phyloP scores from a whole-genome alignment of 2,888 invertebrate genomes.

The Amphipoea oculea region DNA sequence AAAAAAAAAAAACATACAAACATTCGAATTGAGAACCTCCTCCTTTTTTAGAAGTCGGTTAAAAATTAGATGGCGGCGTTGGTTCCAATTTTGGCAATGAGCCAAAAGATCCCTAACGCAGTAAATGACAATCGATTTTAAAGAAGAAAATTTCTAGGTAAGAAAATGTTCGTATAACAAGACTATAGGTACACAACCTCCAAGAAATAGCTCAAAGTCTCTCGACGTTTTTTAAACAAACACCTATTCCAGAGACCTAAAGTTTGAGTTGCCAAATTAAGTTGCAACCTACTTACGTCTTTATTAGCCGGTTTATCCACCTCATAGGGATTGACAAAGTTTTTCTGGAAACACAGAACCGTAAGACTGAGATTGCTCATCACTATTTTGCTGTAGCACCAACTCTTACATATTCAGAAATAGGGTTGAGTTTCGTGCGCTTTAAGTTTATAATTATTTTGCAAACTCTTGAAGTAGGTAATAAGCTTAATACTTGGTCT shows the following conservation, averaged over 20 bases:
- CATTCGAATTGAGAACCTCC: no score
- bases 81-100: not conserved
- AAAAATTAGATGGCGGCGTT: not conserved
- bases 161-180: not conserved
- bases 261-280: conserved; percentile 64
- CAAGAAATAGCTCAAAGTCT: conserved; percentile 12
- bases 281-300: conserved; percentile 64
- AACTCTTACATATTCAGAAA: not conserved
- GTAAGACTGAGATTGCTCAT: conserved; percentile 57
- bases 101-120: not conserved
- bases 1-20: no score
- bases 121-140: not conserved
- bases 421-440: conserved; percentile 58
- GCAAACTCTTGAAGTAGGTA: conserved; percentile 64
- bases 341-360: conserved; percentile 60
- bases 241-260: conserved; percentile 63
- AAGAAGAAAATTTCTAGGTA: not conserved
- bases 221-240: conserved; percentile 56
- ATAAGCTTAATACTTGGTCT: conserved; percentile 72
- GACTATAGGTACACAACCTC: conserved; percentile 31
- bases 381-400: conserved; percentile 35
- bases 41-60: no score
- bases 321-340: conserved; percentile 67
- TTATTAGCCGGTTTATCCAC: conserved; percentile 61
- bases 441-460: conserved; percentile 29